These are phyloP conservation scores for Pardosa pseudoannulata DNA, from an alignment of 2,888 invertebrate genomes.

Conservation along the genomic window DNA sequence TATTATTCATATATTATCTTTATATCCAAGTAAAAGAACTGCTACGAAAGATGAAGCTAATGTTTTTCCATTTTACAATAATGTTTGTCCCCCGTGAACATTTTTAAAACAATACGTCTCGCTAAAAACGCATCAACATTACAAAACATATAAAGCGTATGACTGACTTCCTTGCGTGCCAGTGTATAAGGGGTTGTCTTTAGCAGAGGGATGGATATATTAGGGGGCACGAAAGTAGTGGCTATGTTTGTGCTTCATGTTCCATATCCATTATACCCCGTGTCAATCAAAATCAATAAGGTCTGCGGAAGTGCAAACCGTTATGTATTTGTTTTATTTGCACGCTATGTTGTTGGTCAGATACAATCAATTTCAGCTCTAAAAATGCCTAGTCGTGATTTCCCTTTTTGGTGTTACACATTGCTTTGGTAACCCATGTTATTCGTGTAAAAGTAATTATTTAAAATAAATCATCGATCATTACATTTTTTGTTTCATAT, in stretches of 20 bases:
- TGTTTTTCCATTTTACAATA: no score
- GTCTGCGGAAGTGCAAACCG: conserved; percentile 32
- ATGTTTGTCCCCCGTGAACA: no score
- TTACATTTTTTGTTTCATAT: no score
- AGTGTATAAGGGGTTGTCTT: background rate
- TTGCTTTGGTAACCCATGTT: no score
- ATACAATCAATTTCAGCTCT: no score
- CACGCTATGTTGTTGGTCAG: conserved; percentile 42
- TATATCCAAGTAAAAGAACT: no score
- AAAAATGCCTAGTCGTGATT: no score
- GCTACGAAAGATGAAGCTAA: no score
- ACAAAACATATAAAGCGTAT: background rate
- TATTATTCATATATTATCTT: no score
- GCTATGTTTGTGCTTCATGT: conserved; percentile 43
- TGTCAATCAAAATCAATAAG: conserved; percentile 65
- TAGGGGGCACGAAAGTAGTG: conserved; percentile 40
- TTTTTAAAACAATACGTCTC: background rate
- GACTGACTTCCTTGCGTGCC: background rate
- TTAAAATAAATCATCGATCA: no score
- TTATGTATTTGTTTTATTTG: conserved; percentile 32
- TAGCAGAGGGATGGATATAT: conserved; percentile 12
- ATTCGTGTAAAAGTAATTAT: no score
- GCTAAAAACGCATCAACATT: background rate
- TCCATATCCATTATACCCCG: conserved; percentile 30
- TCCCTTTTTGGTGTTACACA: no score